Base-by-base conservation (phyloP, 2,888 invertebrate species). In the Trypoxylon attenuatum region DNA sequence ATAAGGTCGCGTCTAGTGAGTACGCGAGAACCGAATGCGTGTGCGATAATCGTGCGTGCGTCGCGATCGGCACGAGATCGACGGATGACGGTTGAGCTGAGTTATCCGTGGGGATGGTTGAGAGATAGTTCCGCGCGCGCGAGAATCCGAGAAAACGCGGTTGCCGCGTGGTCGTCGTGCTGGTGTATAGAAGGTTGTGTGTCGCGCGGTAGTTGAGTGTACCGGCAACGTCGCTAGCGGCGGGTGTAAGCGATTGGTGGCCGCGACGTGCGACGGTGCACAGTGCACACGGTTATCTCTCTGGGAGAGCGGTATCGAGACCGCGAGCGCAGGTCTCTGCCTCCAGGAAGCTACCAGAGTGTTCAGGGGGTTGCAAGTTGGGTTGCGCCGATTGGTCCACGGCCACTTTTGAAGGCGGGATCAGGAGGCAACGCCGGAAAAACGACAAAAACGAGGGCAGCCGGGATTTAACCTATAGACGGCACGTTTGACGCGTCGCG, bases 401-500 rank as follows among this genome's bases (percentile, higher is more conserved):
- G 63, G 77, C 75, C 80, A 86, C 84, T 86, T 84, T 84, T 84
- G 84, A 86, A 85, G 86, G 86, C 85, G 87, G 86, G 86, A 86
- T 87, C 86, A 87, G 87, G 86, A 85, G 85, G 83, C 86, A 86
- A 79, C 80, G 80, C 77, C 82, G 81, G 83, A 84, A 84, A 84
- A 84, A 84, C 83, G 82, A 84, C 80, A 83, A 85, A 85, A 84
- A 84, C 80, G 76, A 75, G 73, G 66, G 79, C 77, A 71, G 78
- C 79, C 80, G 85, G 85, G 86, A 86, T 87, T 87, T 86, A 87
- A 86, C 87, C 86, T 87, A 87, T 87, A 86, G 86, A 82, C 80
- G 81, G 80, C 82, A 86, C 84, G 85, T 87, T 86, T 87, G 87
- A 87, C 72, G 82, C 78, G 76, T 71, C 79, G 71, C 73, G 72